phyloP scores from a whole-genome alignment of 2,113 vertebrate species.

The Gobiocypris rarus region DNA sequence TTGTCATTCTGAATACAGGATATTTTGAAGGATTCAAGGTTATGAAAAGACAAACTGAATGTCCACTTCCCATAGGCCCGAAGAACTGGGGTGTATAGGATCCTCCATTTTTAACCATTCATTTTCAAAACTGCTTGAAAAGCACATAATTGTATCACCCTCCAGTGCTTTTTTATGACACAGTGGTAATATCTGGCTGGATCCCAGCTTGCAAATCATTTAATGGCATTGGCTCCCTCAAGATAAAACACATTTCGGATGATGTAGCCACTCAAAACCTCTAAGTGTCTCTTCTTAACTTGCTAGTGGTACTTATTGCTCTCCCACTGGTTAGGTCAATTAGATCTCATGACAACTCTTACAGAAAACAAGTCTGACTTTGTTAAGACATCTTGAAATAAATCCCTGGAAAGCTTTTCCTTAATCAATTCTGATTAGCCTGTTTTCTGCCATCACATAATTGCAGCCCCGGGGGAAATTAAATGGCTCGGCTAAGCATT shows the following conservation, averaged over 20 bases:
- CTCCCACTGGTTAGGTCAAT: slow-evolving; percentile 10
- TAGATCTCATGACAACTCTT: slow-evolving; percentile 24
- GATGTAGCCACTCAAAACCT: slow-evolving; percentile 11
- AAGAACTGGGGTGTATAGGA: slow-evolving; percentile 23
- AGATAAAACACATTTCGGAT: neutral
- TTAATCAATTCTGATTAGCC: slow-evolving; percentile 49
- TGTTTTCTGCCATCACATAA: slow-evolving; percentile 50
- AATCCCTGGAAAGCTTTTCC: slow-evolving; percentile 33
- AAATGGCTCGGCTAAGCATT: slow-evolving; percentile 46
- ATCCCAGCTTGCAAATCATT: slow-evolving; percentile 16
- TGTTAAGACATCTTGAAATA: slow-evolving; percentile 40
- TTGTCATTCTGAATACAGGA: neutral
- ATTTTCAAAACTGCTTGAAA: slow-evolving; percentile 20
- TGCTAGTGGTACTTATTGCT: slow-evolving; percentile 31
- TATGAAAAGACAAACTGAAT: neutral
- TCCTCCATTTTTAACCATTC: slow-evolving; percentile 2
- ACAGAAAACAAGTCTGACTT: slow-evolving; percentile 22
- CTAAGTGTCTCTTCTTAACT: slow-evolving; percentile 32
- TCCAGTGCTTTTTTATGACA: slow-evolving; percentile 33
- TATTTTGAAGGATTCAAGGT: neutral
- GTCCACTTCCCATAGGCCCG: neutral
- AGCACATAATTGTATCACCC: slow-evolving; percentile 19
- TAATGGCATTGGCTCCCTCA: slow-evolving; percentile 7
- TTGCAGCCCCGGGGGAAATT: slow-evolving; percentile 30
- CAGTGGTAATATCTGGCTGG: slow-evolving; percentile 10